A percentile compares a stretch with the other conserved stretches of the same genome.
Evolutionary conservation across 53 echinoderm and acorn worm genomes (phyloP).

Genomic region (Apostichopus leukothele): DNA sequence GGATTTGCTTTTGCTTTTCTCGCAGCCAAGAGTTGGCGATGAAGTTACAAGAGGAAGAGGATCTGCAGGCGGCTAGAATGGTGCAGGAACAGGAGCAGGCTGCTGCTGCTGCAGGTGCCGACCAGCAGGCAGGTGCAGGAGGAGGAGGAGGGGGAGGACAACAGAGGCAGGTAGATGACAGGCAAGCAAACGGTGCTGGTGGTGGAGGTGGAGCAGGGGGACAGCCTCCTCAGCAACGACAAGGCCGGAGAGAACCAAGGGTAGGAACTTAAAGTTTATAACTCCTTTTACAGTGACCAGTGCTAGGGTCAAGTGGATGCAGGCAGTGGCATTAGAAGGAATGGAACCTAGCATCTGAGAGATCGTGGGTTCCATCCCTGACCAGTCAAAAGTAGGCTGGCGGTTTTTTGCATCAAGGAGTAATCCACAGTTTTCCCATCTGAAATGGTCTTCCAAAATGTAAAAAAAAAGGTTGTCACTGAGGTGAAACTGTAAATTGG

Average conservation of each 20-base stretch:
- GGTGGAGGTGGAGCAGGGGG: slow-evolving; percentile 30
- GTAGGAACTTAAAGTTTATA: background rate
- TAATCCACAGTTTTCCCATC: too few relatives aligned
- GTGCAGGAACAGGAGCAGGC: slow-evolving; percentile 59
- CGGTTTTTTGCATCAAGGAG: too few relatives aligned
- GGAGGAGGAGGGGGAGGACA: background rate
- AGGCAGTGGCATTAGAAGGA: too few relatives aligned
- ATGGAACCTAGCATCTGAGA: too few relatives aligned
- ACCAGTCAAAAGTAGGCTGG: too few relatives aligned
- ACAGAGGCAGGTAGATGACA: slow-evolving; percentile 50
- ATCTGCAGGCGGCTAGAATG: slow-evolving; percentile 53
- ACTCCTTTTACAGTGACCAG: too few relatives aligned
- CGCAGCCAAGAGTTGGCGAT: slow-evolving; percentile 89
- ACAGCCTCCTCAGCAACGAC: slow-evolving; percentile 30
- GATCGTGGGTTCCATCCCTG: too few relatives aligned
- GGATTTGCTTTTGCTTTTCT: background rate
- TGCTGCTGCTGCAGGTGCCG: slow-evolving; percentile 56
- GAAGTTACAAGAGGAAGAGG: slow-evolving; percentile 91
- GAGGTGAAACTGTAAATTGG: too few relatives aligned
- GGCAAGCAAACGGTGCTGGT: slow-evolving; percentile 47
- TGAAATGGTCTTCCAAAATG: too few relatives aligned
- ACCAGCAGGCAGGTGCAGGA: slow-evolving; percentile 9
- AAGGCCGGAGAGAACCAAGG: slow-evolving; percentile 35
- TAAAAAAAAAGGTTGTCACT: too few relatives aligned
- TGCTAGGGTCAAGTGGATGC: too few relatives aligned